These are phyloP conservation scores for Pelecanus crispus DNA, from an alignment of 2,113 vertebrate genomes.

Conservation along the genomic window DNA sequence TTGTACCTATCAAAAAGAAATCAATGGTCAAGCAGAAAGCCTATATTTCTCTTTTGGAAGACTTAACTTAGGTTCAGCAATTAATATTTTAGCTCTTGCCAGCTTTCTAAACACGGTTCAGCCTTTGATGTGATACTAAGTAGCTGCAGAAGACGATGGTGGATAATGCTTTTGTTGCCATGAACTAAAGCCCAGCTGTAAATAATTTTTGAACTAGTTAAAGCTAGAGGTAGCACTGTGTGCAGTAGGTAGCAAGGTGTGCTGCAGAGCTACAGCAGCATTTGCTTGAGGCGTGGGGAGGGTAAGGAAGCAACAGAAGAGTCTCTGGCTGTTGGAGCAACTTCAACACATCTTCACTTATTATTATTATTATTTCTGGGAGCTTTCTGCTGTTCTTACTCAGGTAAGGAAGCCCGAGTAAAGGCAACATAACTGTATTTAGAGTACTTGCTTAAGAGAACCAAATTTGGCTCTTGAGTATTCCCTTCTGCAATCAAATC, in stretches of 20 bases:
- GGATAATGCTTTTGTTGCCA: background rate
- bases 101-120: background rate
- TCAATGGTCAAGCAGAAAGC: background rate
- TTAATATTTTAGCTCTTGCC: background rate
- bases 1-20: background rate
- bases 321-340: background rate
- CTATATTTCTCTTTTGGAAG: background rate
- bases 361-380: background rate
- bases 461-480: background rate
- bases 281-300: background rate
- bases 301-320: background rate
- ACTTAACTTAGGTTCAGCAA: background rate
- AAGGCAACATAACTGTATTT: background rate
- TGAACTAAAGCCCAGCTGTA: background rate
- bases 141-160: background rate
- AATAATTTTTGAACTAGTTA: background rate
- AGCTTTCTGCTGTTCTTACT: background rate
- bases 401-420: background rate
- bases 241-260: too few species aligned
- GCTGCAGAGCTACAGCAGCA: background rate
- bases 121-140: background rate
- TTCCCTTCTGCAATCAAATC: background rate
- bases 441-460: background rate
- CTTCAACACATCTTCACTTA: background rate
- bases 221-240: background rate